A percentile compares a stretch with the other conserved stretches of the same genome.
phyloP scores from a whole-genome alignment of 2,797 vertebrate genomes.

The Channa striata region DNA sequence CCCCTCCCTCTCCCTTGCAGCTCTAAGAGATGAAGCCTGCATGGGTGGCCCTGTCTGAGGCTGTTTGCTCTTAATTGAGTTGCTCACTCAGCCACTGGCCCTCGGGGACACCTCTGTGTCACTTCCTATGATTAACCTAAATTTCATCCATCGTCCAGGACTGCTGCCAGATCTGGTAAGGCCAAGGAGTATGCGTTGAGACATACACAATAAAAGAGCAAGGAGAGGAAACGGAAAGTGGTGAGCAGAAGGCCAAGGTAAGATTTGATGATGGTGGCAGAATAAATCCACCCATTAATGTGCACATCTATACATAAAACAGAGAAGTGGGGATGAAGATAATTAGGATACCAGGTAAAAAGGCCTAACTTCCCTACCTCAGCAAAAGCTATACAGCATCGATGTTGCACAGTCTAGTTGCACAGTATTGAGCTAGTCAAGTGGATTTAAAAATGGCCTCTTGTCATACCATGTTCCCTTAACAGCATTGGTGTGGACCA shows the following conservation, averaged over 20 bases:
- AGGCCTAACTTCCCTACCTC: conserved; percentile 70
- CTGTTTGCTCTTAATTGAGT: conserved; percentile 86
- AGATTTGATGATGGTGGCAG: conserved; percentile 62
- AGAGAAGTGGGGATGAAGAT: conserved; percentile 55
- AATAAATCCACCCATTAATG: conserved; percentile 66
- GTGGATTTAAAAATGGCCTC: conserved; percentile 74
- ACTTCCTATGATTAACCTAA: conserved; percentile 86
- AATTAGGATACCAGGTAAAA: conserved; percentile 68
- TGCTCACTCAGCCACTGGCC: conserved; percentile 84
- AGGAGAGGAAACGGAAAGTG: conserved; percentile 47
- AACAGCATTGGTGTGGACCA: conserved; percentile 63
- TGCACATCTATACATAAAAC: conserved; percentile 61
- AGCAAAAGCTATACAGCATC: conserved; percentile 68
- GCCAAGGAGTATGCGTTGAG: conserved; percentile 76
- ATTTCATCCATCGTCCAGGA: conserved; percentile 80
- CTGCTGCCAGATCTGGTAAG: conserved; percentile 80
- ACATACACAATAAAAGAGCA: conserved; percentile 74
- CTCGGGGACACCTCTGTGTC: conserved; percentile 82
- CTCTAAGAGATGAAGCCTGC: conserved; percentile 66
- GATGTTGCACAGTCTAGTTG: conserved; percentile 61
- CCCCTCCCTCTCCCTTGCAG: conserved; percentile 58
- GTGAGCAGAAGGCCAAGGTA: conserved; percentile 54
- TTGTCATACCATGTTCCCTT: conserved; percentile 74
- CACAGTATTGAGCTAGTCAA: conserved; percentile 63
- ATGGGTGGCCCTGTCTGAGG: conserved; percentile 77